Conservation (phyloP, 1,140 invertebrate genomes). For the Pseudoatta argentina region DNA sequence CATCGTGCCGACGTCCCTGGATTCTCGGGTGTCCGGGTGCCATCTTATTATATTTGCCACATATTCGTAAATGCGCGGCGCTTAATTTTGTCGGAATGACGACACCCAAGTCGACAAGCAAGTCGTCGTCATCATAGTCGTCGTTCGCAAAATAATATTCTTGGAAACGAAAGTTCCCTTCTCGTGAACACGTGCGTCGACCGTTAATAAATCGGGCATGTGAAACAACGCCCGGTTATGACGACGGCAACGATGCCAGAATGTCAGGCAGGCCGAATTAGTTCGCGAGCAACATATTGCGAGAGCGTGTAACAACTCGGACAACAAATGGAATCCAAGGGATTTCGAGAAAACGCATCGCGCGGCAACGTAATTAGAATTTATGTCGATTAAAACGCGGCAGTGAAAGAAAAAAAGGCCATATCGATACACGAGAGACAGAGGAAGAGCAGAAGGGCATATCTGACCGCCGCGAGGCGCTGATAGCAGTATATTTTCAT, state of each 20-base stretch:
- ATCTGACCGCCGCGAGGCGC: not conserved
- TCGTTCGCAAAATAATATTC: constrained; percentile 57
- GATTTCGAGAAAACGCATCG: constrained; percentile 47
- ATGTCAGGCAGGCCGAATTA: not conserved
- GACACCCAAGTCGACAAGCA: not conserved
- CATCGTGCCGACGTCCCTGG: constrained; percentile 12
- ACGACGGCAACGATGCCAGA: not conserved
- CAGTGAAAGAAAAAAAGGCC: constrained; percentile 2
- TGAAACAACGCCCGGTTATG: constrained; percentile 46
- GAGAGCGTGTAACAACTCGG: constrained; percentile 38
- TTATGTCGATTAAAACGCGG: constrained; percentile 63
- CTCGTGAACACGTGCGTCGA: constrained; percentile 48
- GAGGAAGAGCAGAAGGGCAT: not conserved
- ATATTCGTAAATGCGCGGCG: constrained; percentile 17
- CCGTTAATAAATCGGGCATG: constrained; percentile 62
- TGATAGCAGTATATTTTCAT: constrained; percentile 53
- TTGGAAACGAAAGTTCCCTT: constrained; percentile 4
- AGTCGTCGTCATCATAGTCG: not conserved
- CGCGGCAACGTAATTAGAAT: constrained; percentile 55
- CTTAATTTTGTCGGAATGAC: constrained; percentile 60
- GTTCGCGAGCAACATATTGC: constrained; percentile 37
- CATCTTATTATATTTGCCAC: constrained; percentile 14
- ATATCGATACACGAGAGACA: not conserved
- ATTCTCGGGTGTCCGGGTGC: not conserved
- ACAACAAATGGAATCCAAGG: constrained; percentile 63